phyloP scores from a whole-genome alignment of 2,888 invertebrate genomes.

The Torymus tubicola region DNA sequence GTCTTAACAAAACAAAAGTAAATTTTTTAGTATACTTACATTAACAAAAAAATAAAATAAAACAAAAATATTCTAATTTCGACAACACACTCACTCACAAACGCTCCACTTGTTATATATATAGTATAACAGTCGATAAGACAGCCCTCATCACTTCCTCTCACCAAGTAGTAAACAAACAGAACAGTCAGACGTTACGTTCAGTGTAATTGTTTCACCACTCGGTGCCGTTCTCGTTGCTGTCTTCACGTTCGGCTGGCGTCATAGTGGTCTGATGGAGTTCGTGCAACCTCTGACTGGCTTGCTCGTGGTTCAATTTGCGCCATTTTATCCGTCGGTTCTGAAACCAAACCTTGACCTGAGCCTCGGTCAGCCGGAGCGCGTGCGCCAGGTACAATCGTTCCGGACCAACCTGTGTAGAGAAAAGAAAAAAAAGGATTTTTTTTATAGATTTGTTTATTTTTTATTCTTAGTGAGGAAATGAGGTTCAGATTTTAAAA shows the following conservation, averaged over 20 bases:
- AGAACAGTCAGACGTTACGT: background rate
- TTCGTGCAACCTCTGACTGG: constrained; percentile 88
- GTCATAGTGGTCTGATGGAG: constrained; percentile 72
- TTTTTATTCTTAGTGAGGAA: too few species aligned
- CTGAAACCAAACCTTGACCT: constrained; percentile 84
- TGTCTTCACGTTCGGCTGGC: constrained; percentile 76
- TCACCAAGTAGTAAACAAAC: background rate
- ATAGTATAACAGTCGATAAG: too few species aligned
- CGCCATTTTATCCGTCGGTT: constrained; percentile 97
- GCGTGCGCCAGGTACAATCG: constrained; percentile 93
- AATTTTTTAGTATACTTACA: too few species aligned
- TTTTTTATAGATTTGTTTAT: background rate
- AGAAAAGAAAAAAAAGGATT: background rate
- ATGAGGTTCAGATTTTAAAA: background rate
- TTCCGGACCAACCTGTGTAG: constrained; percentile 86
- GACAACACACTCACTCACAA: too few species aligned
- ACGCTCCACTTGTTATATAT: too few species aligned
- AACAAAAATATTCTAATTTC: too few species aligned
- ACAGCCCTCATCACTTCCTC: background rate
- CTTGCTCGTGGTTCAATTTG: constrained; percentile 94
- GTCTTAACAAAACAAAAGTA: too few species aligned
- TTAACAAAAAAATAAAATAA: too few species aligned
- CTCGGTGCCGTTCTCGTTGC: constrained; percentile 77
- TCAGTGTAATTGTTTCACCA: constrained; percentile 65
- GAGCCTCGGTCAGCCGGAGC: constrained; percentile 91